Conservation (phyloP, 2,113 vertebrate genomes). For the Manacus vitellinus region DNA sequence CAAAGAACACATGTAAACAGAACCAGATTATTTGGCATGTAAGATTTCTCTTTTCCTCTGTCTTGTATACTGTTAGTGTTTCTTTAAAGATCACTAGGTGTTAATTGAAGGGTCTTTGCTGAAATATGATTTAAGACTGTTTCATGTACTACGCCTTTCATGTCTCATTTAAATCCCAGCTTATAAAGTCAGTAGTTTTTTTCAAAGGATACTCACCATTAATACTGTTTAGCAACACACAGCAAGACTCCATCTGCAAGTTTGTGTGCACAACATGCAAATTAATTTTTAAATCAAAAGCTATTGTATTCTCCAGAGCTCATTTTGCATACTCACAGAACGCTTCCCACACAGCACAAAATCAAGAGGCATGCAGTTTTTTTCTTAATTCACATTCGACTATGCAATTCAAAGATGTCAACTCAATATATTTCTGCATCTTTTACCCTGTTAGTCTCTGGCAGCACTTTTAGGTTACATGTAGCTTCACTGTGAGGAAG, state of each 20-base stretch:
- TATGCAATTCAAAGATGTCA: neutral
- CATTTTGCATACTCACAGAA: neutral
- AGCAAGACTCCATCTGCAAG: conserved; percentile 40
- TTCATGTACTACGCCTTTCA: conserved; percentile 4
- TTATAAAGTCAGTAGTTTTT: neutral
- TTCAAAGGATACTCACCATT: conserved; percentile 3
- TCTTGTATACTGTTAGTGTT: neutral
- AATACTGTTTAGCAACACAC: conserved; percentile 15
- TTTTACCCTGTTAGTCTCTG: neutral
- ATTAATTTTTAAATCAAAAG: conserved; percentile 29
- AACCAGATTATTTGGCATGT: neutral
- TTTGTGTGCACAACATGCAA: neutral
- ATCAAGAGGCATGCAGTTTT: conserved; percentile 26
- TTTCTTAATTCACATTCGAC: neutral
- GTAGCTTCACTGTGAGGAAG: neutral
- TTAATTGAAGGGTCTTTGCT: neutral
- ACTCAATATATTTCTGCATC: neutral
- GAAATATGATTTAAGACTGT: neutral
- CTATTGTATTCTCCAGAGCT: neutral
- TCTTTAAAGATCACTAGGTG: neutral
- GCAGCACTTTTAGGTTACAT: neutral
- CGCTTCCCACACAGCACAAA: conserved; percentile 1
- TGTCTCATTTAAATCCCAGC: neutral
- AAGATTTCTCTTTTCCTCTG: neutral
- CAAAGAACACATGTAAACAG: neutral